Conservation (phyloP, 1,140 invertebrate species). For the Eubasilissa regina region DNA sequence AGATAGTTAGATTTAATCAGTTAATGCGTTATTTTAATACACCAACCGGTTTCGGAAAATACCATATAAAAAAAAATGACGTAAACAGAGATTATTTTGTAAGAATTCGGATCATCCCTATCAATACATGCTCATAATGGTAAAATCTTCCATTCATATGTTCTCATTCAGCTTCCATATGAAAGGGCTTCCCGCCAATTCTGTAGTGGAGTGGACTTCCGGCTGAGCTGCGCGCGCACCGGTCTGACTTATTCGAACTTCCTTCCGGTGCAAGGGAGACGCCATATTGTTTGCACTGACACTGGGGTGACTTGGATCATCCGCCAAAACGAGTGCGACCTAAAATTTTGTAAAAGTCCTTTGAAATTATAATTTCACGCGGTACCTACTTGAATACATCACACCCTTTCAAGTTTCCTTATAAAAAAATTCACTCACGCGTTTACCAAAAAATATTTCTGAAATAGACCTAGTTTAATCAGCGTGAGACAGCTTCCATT, state of each 20-base stretch:
- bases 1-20: no score
- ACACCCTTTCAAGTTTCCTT: no score
- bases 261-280: slow-evolving; percentile 58
- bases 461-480: no score
- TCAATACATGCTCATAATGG: slow-evolving; percentile 19
- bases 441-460: no score
- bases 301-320: slow-evolving; percentile 21
- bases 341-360: neutral
- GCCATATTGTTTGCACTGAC: slow-evolving; percentile 56
- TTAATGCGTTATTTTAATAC: no score
- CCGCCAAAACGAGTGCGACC: slow-evolving; percentile 2
- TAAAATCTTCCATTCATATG: slow-evolving; percentile 29
- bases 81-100: no score
- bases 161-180: slow-evolving; percentile 21
- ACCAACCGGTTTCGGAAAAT: no score
- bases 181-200: slow-evolving; percentile 38
- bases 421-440: no score
- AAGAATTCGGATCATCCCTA: slow-evolving; percentile 9
- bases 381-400: no score
- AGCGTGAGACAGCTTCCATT: no score
- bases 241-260: slow-evolving; percentile 60
- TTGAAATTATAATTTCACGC: no score
- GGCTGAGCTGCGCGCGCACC: slow-evolving; percentile 54
- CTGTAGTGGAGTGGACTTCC: slow-evolving; percentile 48
- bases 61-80: no score